phyloP scores from a whole-genome alignment of 1,140 invertebrate genomes.

The Potamilus streckersoni region DNA sequence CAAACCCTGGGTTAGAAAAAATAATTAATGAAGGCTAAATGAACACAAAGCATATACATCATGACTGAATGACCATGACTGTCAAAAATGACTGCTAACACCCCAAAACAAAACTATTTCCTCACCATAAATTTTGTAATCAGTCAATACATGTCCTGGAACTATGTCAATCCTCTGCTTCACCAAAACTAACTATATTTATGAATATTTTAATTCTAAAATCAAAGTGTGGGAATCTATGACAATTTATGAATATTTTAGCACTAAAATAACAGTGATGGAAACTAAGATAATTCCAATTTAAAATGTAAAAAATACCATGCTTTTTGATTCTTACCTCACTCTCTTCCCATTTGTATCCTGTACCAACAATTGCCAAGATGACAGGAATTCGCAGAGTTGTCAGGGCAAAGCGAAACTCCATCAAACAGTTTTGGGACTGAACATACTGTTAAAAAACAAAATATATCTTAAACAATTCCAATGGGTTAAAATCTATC shows the following conservation, averaged over 20 bases:
- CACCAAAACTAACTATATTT: too few species aligned
- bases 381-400: slow-evolving; percentile 57
- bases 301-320: neutral
- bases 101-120: too few species aligned
- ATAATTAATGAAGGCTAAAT: too few species aligned
- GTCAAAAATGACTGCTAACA: too few species aligned
- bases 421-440: slow-evolving; percentile 64
- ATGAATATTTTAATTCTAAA: neutral
- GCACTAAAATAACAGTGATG: neutral
- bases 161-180: too few species aligned
- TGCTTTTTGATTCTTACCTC: slow-evolving; percentile 40
- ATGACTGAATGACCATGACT: too few species aligned
- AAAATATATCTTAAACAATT: neutral
- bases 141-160: too few species aligned
- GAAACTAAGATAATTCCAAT: neutral
- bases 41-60: too few species aligned
- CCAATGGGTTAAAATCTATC: too few species aligned
- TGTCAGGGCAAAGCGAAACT: slow-evolving; percentile 59
- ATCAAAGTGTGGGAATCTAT: neutral
- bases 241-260: neutral
- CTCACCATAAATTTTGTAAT: too few species aligned
- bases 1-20: too few species aligned
- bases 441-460: slow-evolving; percentile 51
- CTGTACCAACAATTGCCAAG: slow-evolving; percentile 60
- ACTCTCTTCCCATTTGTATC: slow-evolving; percentile 57